Percentiles rank a stretch among this genome's conserved stretches.
These are phyloP conservation scores for Alethe castanea DNA, from an alignment of 2,113 vertebrate genomes.

Conservation along the genomic window DNA sequence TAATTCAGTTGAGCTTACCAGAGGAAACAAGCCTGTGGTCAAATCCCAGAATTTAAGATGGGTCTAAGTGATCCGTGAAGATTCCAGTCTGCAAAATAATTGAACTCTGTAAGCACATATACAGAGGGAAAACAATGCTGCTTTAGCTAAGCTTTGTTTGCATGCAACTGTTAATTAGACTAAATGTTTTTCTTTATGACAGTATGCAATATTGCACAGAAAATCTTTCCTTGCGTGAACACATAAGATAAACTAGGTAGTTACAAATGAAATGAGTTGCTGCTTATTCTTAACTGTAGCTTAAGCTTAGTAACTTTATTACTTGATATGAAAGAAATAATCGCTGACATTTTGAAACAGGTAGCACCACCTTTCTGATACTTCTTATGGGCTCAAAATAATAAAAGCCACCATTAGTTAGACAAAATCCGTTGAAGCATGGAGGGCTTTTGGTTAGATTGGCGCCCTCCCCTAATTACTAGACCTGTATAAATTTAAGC, in stretches of 20 bases:
- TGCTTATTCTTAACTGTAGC: background rate
- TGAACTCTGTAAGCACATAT: background rate
- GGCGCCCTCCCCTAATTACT: rapidly evolving
- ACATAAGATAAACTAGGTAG: background rate
- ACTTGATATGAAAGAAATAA: background rate
- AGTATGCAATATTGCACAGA: background rate
- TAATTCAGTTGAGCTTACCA: background rate
- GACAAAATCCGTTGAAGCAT: background rate
- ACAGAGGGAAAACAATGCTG: background rate
- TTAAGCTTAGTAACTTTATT: background rate
- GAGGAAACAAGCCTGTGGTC: background rate
- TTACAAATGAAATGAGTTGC: background rate
- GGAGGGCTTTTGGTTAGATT: background rate
- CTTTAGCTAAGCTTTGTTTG: background rate
- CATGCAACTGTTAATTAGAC: background rate
- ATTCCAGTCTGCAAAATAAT: background rate
- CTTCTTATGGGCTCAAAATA: background rate
- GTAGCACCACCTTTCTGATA: background rate
- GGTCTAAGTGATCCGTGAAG: background rate
- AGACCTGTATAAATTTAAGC: background rate
- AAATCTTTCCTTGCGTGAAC: background rate
- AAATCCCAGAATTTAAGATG: background rate
- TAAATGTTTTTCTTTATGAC: background rate
- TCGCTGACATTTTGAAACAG: background rate
- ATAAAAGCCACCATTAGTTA: background rate